Evolutionary conservation across 2,797 vertebrate genomes (phyloP), one percentile per base, ranked within the genome.

Genomic region (Sitta carolinensis): DNA sequence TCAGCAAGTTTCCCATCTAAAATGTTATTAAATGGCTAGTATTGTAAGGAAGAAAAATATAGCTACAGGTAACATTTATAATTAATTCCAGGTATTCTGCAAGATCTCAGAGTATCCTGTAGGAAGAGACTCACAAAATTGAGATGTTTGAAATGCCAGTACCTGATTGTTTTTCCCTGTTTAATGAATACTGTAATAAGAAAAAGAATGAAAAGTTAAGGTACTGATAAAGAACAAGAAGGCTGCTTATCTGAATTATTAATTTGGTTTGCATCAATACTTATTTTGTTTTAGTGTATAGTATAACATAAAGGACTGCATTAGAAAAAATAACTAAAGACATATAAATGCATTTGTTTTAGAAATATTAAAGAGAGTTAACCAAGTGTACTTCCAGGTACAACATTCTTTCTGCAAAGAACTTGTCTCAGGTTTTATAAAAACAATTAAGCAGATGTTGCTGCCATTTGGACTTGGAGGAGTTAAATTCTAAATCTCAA

Each of bases 51-150:
- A 76, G 57, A 73, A 73, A 73, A 73, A 63, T 27, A 32, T 38
- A 55, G 29, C 15, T 76, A 16, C 5, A 0, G 29, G 13, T 64
- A 63, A 30, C 12, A 73, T 50, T 10, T 6, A 18, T 27, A 5
- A 15, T 80, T 66, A 69, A 59, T 55, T 55, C 14, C 32, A 14
- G 5, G 2, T 52, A 13, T 30, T 61, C 38, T 51, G 48, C 36
- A 67, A 9, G 3, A 5, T 21, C 5, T 30, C 43, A 34, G 77
- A 61, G 42, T 58, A 26, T 4, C 3, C 8, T 2, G 1, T 5
- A 32, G 36, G 30, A 89, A 91, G 27, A 69, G 45, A 40, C 7
- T 14, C 9, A 10, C 42, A 62, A n/a, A 62, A 27, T 16, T 40
- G 21, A 50, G 18, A 36, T 57, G 16, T 50, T 14, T 85, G 29